These are phyloP conservation scores for Galeopterus variegatus DNA, from an alignment of 2,113 vertebrate genomes.

Conservation along the genomic window DNA sequence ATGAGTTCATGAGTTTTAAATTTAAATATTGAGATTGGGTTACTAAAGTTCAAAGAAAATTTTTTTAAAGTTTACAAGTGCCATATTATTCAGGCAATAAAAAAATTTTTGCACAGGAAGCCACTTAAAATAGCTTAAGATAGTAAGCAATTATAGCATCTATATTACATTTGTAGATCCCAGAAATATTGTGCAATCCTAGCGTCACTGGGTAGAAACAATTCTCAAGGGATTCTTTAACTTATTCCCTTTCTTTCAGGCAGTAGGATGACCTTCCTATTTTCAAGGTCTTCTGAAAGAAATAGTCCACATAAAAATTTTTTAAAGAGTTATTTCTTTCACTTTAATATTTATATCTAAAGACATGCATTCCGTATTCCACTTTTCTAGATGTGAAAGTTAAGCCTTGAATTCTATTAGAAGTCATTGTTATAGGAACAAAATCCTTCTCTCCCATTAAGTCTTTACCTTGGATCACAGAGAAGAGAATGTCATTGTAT, in stretches of 20 bases:
- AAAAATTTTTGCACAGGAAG: not conserved
- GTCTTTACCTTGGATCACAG: not conserved
- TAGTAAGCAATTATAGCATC: constrained; percentile 15
- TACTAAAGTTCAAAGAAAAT: constrained; percentile 16
- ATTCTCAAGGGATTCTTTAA: not conserved
- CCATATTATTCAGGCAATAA: not conserved
- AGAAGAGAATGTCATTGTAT: not conserved
- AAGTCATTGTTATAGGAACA: not conserved
- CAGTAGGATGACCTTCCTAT: not conserved
- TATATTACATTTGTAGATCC: not conserved
- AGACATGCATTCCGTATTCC: not conserved
- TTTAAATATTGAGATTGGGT: not conserved
- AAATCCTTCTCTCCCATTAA: not conserved
- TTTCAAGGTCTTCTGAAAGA: not conserved
- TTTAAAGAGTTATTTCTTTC: not conserved
- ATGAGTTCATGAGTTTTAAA: constrained; percentile 11
- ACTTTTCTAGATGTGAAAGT: not conserved
- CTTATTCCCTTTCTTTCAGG: not conserved
- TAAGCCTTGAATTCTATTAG: not conserved
- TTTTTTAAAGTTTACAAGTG: constrained; percentile 38
- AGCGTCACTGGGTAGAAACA: not conserved
- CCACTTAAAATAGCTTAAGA: constrained; percentile 49
- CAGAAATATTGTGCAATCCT: not conserved
- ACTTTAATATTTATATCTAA: not conserved
- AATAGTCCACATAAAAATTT: not conserved